These are phyloP conservation scores for Protula sp. DNA, from an alignment of 2,888 invertebrate species.

Conservation along the genomic window DNA sequence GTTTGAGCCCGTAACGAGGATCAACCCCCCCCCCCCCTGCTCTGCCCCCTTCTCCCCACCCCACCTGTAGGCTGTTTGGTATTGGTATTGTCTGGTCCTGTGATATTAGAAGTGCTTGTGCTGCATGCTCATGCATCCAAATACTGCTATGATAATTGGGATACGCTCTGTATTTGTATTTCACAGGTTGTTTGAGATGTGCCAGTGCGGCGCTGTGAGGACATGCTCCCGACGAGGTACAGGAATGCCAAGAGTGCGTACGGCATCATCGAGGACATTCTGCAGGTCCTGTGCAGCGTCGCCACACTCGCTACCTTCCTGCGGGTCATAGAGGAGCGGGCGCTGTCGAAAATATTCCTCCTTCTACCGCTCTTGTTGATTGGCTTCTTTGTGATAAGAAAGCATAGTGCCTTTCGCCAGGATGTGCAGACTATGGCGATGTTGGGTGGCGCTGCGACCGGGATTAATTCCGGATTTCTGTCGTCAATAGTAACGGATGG, in stretches of 20 bases:
- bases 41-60: too few species aligned
- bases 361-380: conserved; percentile 15
- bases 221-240: too few species aligned
- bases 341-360: conserved; percentile 14
- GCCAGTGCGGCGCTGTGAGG: too few species aligned
- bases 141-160: too few species aligned
- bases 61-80: too few species aligned
- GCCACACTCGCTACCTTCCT: conserved; percentile 17
- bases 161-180: too few species aligned
- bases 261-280: not conserved
- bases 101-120: too few species aligned
- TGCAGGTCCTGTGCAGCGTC: conserved; percentile 15
- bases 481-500: conserved; percentile 4
- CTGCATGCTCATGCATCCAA: too few species aligned
- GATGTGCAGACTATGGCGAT: conserved; percentile 5
- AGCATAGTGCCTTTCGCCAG: conserved; percentile 4
- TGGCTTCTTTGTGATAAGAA: conserved; percentile 3
- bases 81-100: too few species aligned
- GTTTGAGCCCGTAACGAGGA: too few species aligned
- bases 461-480: conserved; percentile 17
- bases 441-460: conserved; percentile 11
- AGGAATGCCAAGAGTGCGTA: not conserved
- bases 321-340: conserved; percentile 13
- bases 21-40: too few species aligned
- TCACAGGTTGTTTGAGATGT: too few species aligned